Base-by-base conservation (phyloP, 2,797 vertebrate genomes). In the Mallotus villosus region DNA sequence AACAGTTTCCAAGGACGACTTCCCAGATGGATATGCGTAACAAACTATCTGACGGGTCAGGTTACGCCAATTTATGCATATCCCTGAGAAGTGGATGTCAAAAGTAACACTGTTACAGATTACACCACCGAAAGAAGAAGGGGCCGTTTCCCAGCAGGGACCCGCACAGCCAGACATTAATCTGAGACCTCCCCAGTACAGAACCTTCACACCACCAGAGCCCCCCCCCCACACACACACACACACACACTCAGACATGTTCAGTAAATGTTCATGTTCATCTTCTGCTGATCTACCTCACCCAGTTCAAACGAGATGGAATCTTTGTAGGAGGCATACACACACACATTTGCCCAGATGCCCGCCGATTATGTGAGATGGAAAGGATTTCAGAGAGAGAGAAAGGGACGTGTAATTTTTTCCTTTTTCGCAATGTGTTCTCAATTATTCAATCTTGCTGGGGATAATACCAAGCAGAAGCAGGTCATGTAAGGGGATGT, bases 361-460 rank as follows among this genome's bases (percentile, higher is more conserved):
- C 27, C 1, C 25, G 11, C 12, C 37, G 70, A 46, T 11, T 11
- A 12, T 46, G 12, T 61, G 5, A 12, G 12, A 55, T 14, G n/a
- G 59, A 29, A 19, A 51, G 59, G 7, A 27, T 27, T 53, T 67
- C 46, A 51, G 12, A 53, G 25, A 53, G 65, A 62, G 22, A 74
- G 32, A 68, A 46, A 62, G 46, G 73, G 27, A 0, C 66, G 4
- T 21, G n/a, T 57, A 34, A 8, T 34, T 34, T 78, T 78, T 62
- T 60, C 71, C 55, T 75, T 72, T 74, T 66, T 51, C 16, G 5
- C 41, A 63, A 21, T 5, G 67, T 65, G 61, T 71, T 68, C 55
- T 2, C 60, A 73, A 82, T 78, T 74, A 79, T 77, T 78, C 61
- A 78, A 41, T 34, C 22, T 24, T 72, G 75, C 65, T 73, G 67